Percentiles rank a stretch among this genome's conserved stretches.
These are phyloP conservation scores for Colletes latitarsis DNA, from an alignment of 1,140 invertebrate genomes.

Conservation along the genomic window DNA sequence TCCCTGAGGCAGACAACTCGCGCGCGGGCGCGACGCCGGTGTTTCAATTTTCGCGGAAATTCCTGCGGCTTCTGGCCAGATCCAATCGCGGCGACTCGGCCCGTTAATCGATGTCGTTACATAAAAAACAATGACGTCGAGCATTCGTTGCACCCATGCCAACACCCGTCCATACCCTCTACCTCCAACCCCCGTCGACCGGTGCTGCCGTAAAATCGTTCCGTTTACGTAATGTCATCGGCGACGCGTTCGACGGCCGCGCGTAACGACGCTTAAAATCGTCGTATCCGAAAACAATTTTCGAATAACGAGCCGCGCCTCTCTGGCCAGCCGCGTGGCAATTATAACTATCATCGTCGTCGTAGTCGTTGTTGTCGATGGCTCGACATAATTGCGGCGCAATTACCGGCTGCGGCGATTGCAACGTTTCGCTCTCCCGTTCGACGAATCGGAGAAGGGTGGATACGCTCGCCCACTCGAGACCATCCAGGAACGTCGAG, in stretches of 20 bases:
- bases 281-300: conserved; percentile 45
- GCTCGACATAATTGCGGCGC: conserved; percentile 63
- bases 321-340: conserved; percentile 1
- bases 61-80: conserved; percentile 31
- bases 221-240: conserved; percentile 20
- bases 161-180: no score
- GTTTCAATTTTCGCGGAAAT: conserved; percentile 36
- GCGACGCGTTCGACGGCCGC: conserved; percentile 13
- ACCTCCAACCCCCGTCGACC: no score
- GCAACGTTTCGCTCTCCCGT: conserved; percentile 20
- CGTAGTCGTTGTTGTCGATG: conserved; percentile 30
- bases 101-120: conserved; percentile 45
- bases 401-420: conserved; percentile 53
- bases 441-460: no score
- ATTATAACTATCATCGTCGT: conserved; percentile 40
- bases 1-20: not conserved
- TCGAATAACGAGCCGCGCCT: conserved; percentile 37
- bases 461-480: no score
- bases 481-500: no score
- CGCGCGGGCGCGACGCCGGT: not conserved
- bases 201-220: not conserved
- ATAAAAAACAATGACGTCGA: conserved; percentile 37
- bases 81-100: conserved; percentile 17
- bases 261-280: conserved; percentile 45
- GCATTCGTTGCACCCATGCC: no score